A percentile compares a stretch with the other conserved stretches of the same genome.
phyloP scores from a whole-genome alignment of 2,113 vertebrate species.

The Saguinus midas region DNA sequence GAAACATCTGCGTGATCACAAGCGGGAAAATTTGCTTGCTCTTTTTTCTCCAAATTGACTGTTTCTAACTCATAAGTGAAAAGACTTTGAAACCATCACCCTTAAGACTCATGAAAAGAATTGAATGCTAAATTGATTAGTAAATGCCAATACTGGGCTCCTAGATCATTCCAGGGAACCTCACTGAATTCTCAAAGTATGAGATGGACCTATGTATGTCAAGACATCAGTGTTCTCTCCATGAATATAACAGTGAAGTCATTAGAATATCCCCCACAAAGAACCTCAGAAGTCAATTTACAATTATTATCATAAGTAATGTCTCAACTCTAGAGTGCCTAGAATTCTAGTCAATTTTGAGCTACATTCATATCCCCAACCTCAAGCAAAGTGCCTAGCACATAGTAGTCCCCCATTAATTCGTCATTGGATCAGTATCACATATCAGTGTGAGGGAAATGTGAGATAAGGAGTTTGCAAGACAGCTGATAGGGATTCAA shows the following conservation, averaged over 20 bases:
- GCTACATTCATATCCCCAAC: background rate
- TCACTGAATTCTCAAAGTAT: conserved; percentile 17
- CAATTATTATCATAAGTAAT: conserved; percentile 6
- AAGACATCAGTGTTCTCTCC: conserved; percentile 29
- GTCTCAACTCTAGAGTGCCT: background rate
- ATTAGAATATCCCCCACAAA: conserved; percentile 1
- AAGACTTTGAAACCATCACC: background rate
- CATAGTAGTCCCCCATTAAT: background rate
- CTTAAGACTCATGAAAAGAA: conserved; percentile 8
- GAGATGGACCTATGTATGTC: background rate
- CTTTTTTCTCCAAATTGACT: background rate
- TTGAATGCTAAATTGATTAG: background rate
- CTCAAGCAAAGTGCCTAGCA: background rate
- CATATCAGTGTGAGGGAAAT: background rate
- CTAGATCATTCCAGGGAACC: conserved; percentile 33
- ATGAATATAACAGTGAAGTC: background rate
- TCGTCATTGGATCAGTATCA: background rate
- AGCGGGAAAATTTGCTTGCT: background rate
- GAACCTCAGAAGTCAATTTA: background rate
- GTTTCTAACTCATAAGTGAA: background rate
- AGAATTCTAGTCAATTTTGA: background rate
- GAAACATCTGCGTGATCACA: background rate
- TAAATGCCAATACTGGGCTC: background rate
- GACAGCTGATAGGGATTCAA: background rate
- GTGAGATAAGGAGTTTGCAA: background rate